Conservation (phyloP, 1,140 invertebrate genomes). For the Heliconius hewitsoni region DNA sequence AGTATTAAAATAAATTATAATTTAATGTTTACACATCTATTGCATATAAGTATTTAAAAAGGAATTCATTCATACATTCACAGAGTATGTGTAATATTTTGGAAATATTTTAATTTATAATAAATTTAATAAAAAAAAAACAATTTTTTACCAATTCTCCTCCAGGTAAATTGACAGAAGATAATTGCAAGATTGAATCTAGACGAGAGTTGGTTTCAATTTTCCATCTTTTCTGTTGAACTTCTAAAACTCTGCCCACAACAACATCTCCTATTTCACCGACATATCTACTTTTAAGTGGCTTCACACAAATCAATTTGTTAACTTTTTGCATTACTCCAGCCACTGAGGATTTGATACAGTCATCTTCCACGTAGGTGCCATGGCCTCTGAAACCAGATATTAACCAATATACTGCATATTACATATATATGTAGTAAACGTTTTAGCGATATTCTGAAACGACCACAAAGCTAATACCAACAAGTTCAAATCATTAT, state of each 20-base stretch:
- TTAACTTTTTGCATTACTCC: constrained; percentile 97
- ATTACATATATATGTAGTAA: background rate
- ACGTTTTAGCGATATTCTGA: background rate
- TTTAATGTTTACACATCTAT: too few species aligned
- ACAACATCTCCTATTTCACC: constrained; percentile 99
- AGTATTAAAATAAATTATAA: too few species aligned
- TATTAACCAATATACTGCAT: constrained; percentile 7
- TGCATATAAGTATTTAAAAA: too few species aligned
- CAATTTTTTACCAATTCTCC: constrained; percentile 91
- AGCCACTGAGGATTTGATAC: constrained; percentile 94
- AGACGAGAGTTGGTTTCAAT: constrained; percentile 96
- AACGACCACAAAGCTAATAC: background rate
- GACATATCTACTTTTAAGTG: constrained; percentile 93
- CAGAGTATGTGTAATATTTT: too few species aligned
- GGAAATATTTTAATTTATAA: background rate
- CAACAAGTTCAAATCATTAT: too few species aligned
- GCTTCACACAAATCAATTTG: constrained; percentile 94
- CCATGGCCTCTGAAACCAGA: constrained; percentile 93
- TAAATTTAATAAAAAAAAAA: background rate
- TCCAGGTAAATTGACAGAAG: constrained; percentile 97
- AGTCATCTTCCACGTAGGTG: constrained; percentile 92
- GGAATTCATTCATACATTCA: too few species aligned
- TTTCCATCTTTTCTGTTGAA: constrained; percentile 96
- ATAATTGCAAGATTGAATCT: constrained; percentile 93
- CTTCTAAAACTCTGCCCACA: constrained; percentile 95